phyloP scores from a whole-genome alignment of 1,140 invertebrate genomes.

The Trialeurodes vaporariorum region DNA sequence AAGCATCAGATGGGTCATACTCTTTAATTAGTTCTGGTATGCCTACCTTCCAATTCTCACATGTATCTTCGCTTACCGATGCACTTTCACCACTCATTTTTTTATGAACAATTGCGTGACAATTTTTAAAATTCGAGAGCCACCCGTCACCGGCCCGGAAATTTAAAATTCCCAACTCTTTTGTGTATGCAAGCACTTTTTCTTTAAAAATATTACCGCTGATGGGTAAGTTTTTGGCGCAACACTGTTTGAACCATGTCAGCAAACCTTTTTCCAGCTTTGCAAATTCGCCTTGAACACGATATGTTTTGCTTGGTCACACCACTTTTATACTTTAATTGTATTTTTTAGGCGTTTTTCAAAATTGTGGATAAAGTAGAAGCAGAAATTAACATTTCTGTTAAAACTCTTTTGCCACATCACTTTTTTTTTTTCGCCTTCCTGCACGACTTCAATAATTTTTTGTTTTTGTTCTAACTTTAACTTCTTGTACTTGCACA shows the following conservation, averaged over 20 bases:
- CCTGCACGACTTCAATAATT: not conserved
- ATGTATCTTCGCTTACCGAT: constrained; percentile 7
- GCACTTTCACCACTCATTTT: constrained; percentile 21
- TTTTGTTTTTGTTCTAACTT: not conserved
- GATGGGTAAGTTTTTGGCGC: constrained; percentile 24
- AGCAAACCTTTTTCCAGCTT: constrained; percentile 20
- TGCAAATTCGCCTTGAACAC: constrained; percentile 15
- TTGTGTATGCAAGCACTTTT: constrained; percentile 18
- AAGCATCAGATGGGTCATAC: constrained; percentile 31
- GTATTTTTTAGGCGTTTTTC: not conserved
- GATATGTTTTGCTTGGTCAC: not conserved
- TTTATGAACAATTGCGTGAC: constrained; percentile 19
- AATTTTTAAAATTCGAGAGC: constrained; percentile 31
- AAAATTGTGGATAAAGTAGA: not conserved
- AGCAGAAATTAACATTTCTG: not conserved
- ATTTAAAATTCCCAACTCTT: constrained; percentile 24
- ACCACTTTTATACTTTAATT: not conserved
- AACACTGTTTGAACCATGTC: constrained; percentile 29
- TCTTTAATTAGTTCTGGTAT: constrained; percentile 3
- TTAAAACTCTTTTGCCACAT: not conserved
- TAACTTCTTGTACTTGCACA: not conserved
- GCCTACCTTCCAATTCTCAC: not conserved
- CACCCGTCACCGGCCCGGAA: constrained; percentile 34
- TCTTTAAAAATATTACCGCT: constrained; percentile 20
- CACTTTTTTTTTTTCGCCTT: not conserved